Base-by-base conservation (phyloP, 2,888 invertebrate species). In the Drosophila peninsularis region DNA sequence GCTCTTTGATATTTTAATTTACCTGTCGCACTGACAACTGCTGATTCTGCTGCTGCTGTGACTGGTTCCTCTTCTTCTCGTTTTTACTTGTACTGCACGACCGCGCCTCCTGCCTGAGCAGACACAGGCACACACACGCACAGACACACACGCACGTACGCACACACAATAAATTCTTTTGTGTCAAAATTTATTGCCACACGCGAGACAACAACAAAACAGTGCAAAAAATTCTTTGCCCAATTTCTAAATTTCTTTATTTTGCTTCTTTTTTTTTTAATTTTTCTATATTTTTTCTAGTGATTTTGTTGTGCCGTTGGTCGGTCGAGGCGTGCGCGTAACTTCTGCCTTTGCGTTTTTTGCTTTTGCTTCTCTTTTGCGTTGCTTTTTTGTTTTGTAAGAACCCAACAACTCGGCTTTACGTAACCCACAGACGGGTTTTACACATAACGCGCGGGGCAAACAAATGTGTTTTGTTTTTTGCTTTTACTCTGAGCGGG, bases 161-260 rank as follows among this genome's bases (percentile, higher is more conserved):
- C 62, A 62, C 73, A 65, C 73, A 64, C 63, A 78, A 78, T 62
- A 69, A 69, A 71, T 72, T 80, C 81, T 71, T 66, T 74, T 71
- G 65, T 85, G 71, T 80, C 70, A 66, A 85, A 85, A 88, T 88
- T 88, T 82, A 83, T 88, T 72, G 82, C 82, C 86, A 83, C 88
- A 82, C 88, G 86, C 82, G 85, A 57, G 76, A 87, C 56, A 78
- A 70, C 65, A 84, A 78, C 75, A 75, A 61, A 55, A 67, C 65
- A 66, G 71, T 68, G 78, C 75, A 50, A 53, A 71, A 78, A 75
- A 71, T 73, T 79, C 60, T 68, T 83, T 65, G 60, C 75, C 62
- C 57, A 36, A 62, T 65, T 83, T 80, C 30, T 63, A 30, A 50
- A 24, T 52, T 63, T 53, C 44, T 44, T 55, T 42, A 24, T 57